Percentiles rank a stretch among this genome's conserved stretches.
Evolutionary conservation across 2,113 vertebrate species (phyloP).

Genomic region (Orycteropus afer): DNA sequence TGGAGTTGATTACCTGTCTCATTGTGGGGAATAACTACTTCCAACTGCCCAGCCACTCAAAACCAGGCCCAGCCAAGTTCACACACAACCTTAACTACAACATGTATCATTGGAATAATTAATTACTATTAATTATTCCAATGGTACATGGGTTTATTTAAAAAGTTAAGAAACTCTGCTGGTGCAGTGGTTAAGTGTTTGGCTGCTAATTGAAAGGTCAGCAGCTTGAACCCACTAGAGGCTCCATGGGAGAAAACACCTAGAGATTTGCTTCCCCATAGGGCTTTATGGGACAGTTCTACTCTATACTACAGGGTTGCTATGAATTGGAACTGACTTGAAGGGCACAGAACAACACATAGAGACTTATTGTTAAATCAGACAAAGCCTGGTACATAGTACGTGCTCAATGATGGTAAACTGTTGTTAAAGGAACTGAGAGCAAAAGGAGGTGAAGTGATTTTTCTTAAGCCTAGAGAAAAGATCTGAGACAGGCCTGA

Average conservation of each 20-base stretch:
- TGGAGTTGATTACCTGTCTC: no score
- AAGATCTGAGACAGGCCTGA: background rate
- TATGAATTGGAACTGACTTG: background rate
- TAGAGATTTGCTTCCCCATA: background rate
- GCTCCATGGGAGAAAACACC: background rate
- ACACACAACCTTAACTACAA: no score
- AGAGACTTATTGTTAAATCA: constrained; percentile 9
- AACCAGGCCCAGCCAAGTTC: no score
- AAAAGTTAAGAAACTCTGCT: background rate
- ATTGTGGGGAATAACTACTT: no score
- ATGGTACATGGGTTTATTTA: no score
- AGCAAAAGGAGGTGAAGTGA: background rate
- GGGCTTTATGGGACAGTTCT: background rate
- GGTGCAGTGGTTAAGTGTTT: background rate
- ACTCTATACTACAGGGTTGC: background rate
- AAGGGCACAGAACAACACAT: no score
- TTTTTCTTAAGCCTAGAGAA: constrained; percentile 58
- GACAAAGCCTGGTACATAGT: background rate
- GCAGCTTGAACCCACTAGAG: background rate
- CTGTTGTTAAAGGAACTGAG: constrained; percentile 35
- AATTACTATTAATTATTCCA: no score
- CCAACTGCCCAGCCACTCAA: no score
- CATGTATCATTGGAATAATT: background rate
- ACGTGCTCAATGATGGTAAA: background rate
- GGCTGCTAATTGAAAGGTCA: background rate